phyloP scores from a whole-genome alignment of 2,888 invertebrate genomes.

The Drosophila colorata region DNA sequence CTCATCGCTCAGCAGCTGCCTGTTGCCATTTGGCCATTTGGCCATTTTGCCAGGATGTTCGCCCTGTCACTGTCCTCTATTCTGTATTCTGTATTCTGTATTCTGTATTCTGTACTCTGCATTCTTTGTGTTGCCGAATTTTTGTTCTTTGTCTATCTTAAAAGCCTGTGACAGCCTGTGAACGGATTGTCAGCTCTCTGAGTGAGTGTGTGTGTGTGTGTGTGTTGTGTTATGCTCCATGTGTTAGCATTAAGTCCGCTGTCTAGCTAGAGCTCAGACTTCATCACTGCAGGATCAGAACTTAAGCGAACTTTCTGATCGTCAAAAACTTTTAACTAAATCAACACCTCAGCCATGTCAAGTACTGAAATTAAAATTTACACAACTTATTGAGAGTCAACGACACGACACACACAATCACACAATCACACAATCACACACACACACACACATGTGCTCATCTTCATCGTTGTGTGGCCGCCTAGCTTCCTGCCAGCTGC shows the following conservation, averaged over 20 bases:
- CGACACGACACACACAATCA: background rate
- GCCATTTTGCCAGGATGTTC: constrained; percentile 42
- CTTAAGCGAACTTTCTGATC: constrained; percentile 1
- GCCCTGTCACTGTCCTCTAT: constrained; percentile 18
- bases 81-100: constrained; percentile 3
- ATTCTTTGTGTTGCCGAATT: constrained; percentile 19
- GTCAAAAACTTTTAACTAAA: background rate
- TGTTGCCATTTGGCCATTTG: constrained; percentile 60
- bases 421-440: constrained; percentile 4
- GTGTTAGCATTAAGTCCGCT: background rate
- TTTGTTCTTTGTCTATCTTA: constrained; percentile 23
- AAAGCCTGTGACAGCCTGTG: constrained; percentile 14
- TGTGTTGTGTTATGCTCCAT: background rate
- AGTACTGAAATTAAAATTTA: background rate
- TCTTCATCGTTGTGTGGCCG: constrained; percentile 2
- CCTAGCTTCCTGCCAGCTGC: constrained; percentile 34
- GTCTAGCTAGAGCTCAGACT: constrained; percentile 1
- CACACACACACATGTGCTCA: background rate
- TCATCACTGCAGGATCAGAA: background rate
- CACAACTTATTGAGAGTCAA: background rate
- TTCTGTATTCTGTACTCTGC: constrained; percentile 9
- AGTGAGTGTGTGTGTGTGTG: background rate
- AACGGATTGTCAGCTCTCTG: constrained; percentile 4
- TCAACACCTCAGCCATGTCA: background rate
- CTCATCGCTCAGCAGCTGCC: constrained; percentile 31